Conservation (phyloP, 1,140 invertebrate species). For the Bradynema listronoti region DNA sequence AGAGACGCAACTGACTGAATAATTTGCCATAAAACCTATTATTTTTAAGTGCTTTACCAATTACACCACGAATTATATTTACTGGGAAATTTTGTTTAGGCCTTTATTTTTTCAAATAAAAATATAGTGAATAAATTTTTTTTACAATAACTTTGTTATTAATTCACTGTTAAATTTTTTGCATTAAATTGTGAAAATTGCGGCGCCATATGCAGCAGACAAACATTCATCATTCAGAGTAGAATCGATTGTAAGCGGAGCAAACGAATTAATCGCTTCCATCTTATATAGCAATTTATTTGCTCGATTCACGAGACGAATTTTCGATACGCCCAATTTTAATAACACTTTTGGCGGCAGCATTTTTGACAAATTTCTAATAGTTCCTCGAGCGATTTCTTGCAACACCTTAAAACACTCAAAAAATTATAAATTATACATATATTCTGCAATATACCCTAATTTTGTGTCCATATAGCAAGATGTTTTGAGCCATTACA, state of each 20-base stretch:
- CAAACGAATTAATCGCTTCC: slow-evolving; percentile 8
- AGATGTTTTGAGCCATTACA: too few species aligned
- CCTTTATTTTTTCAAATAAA: too few species aligned
- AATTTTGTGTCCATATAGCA: too few species aligned
- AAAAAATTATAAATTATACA: slow-evolving; percentile 2
- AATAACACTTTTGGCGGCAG: slow-evolving; percentile 9
- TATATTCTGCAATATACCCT: neutral
- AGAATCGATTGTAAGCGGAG: slow-evolving; percentile 6
- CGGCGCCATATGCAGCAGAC: slow-evolving; percentile 29
- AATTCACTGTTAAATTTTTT: too few species aligned
- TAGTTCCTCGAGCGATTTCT: slow-evolving; percentile 25
- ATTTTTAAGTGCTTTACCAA: too few species aligned
- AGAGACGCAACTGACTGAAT: too few species aligned
- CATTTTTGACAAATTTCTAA: slow-evolving; percentile 21
- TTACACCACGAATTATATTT: too few species aligned
- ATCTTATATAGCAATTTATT: slow-evolving; percentile 14
- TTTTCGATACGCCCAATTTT: slow-evolving; percentile 2
- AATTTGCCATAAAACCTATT: too few species aligned
- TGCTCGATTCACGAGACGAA: slow-evolving; percentile 16
- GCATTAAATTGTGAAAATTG: slow-evolving; percentile 1
- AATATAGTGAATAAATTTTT: too few species aligned
- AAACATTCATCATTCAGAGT: neutral
- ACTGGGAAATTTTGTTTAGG: too few species aligned
- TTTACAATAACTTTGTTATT: too few species aligned
- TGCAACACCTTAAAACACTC: slow-evolving; percentile 15